Conservation (phyloP, 2,113 vertebrate genomes). For the Ceyx margarethae region DNA sequence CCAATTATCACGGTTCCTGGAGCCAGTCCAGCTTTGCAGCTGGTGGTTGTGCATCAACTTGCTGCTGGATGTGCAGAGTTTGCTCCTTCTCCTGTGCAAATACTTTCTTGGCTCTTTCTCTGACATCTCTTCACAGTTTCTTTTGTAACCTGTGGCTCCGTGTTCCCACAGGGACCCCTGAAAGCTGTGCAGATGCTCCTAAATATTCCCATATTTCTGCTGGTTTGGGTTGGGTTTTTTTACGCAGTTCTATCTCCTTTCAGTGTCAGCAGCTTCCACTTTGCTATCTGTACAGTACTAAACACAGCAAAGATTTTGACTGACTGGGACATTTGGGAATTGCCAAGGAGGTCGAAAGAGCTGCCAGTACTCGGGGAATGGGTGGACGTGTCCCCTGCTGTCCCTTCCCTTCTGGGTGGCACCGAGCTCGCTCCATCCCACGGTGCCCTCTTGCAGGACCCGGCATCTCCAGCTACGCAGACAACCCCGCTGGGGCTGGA, state of each 20-base stretch:
- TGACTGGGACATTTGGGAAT: too few relatives aligned
- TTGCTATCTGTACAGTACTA: rapidly evolving
- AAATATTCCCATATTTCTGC: rapidly evolving
- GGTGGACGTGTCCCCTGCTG: rapidly evolving
- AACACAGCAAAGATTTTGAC: too few relatives aligned
- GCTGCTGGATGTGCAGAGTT: not conserved
- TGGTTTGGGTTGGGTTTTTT: not conserved
- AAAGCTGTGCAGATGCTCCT: not conserved
- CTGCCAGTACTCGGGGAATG: rapidly evolving
- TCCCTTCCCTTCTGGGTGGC: not conserved
- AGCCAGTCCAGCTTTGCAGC: not conserved
- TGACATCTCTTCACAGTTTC: not conserved
- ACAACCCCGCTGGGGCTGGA: slow-evolving; percentile 8
- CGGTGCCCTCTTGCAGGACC: slow-evolving; percentile 39
- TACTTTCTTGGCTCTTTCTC: not conserved
- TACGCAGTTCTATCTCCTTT: rapidly evolving
- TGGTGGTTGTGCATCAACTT: rapidly evolving
- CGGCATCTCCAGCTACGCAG: slow-evolving; percentile 61
- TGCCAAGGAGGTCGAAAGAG: not conserved
- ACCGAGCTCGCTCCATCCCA: not conserved
- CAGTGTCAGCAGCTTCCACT: not conserved
- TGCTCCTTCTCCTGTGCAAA: rapidly evolving
- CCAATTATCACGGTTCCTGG: not conserved
- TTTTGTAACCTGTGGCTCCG: rapidly evolving
- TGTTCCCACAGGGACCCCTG: not conserved